Conservation (phyloP, 2,888 invertebrate species). For the Willowsia nigromaculata region DNA sequence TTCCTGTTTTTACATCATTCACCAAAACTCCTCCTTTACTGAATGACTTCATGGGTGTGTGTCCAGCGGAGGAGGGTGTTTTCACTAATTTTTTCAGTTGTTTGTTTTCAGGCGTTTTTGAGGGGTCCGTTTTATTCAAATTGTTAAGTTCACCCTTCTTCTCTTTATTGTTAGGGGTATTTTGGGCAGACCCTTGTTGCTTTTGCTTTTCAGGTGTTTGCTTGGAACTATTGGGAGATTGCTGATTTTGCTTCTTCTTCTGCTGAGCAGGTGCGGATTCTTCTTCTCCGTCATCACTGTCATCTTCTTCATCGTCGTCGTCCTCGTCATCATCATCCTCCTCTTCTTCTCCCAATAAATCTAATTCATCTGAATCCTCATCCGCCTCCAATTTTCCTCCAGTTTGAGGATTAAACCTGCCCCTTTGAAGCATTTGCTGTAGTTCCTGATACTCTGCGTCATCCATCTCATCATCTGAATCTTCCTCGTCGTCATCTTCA, state of each 20-base stretch:
- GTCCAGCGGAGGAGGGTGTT: constrained; percentile 76
- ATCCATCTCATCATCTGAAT: constrained; percentile 70
- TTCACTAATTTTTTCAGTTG: constrained; percentile 51
- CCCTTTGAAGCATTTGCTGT: constrained; percentile 78
- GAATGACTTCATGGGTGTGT: constrained; percentile 77
- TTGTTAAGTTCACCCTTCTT: neutral
- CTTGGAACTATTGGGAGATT: constrained; percentile 69
- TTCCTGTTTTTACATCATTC: constrained; percentile 90
- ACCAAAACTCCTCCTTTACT: constrained; percentile 87
- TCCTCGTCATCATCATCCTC: constrained; percentile 81
- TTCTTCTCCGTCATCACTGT: constrained; percentile 52
- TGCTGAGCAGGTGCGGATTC: neutral
- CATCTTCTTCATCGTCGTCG: constrained; percentile 78
- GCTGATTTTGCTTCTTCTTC: constrained; percentile 59
- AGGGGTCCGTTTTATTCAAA: neutral
- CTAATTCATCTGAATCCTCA: constrained; percentile 80
- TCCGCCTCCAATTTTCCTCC: constrained; percentile 54
- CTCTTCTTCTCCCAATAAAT: constrained; percentile 81
- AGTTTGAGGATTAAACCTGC: constrained; percentile 80
- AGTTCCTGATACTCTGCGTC: constrained; percentile 67
- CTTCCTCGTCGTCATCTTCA: constrained; percentile 78
- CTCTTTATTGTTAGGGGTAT: constrained; percentile 38
- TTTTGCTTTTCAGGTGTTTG: constrained; percentile 10
- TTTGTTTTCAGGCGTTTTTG: constrained; percentile 77
- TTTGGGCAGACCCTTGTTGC: neutral